These are phyloP conservation scores for Hippoglossus hippoglossus DNA, from an alignment of 2,797 vertebrate genomes.

Conservation along the genomic window DNA sequence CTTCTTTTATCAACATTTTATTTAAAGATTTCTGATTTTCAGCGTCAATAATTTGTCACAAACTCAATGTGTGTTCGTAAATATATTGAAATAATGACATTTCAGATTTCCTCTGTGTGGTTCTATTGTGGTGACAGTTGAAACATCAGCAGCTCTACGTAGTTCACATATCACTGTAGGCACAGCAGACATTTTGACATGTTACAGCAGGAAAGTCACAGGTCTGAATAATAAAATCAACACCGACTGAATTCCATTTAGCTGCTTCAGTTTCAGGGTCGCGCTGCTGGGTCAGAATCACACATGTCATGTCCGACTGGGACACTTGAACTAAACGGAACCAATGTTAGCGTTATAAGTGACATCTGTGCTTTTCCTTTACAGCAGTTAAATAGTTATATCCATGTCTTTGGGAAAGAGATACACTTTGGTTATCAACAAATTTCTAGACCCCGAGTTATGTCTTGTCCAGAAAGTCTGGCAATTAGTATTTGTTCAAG, in stretches of 20 bases:
- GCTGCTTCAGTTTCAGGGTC: too few species aligned
- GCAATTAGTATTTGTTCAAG: conserved; percentile 18
- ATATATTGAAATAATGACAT: conserved; percentile 5
- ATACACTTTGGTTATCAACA: conserved; percentile 5
- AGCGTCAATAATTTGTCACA: not conserved
- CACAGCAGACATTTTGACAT: not conserved
- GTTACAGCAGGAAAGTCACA: not conserved
- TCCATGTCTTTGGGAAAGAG: not conserved
- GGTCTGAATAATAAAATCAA: not conserved
- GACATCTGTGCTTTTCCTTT: not conserved
- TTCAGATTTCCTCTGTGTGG: not conserved
- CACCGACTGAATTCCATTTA: not conserved
- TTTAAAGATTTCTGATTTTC: too few species aligned
- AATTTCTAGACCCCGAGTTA: not conserved
- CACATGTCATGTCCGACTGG: not conserved
- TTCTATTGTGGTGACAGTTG: not conserved
- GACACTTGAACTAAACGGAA: too few species aligned
- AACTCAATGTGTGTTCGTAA: conserved; percentile 7
- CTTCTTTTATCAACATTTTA: too few species aligned
- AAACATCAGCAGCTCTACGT: not conserved
- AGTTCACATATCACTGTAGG: not conserved
- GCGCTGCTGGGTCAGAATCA: not conserved
- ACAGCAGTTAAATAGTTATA: not conserved
- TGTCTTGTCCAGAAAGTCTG: not conserved
- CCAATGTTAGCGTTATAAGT: not conserved